Evolutionary conservation across 2,888 invertebrate genomes (phyloP).

Genomic region (Pimpla rufipes): DNA sequence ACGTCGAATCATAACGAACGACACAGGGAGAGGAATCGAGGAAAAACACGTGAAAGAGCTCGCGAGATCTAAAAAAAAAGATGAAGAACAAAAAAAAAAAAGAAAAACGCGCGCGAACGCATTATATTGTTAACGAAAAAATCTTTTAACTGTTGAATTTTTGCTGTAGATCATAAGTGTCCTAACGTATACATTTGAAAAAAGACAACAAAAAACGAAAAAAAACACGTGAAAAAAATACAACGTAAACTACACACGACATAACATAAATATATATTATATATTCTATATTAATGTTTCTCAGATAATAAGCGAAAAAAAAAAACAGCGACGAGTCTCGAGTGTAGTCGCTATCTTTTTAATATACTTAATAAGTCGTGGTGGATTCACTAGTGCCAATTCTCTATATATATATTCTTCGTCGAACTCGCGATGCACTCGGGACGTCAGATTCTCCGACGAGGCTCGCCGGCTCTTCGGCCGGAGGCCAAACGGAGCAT

Average conservation of each 20-base stretch:
- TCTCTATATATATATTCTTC: conserved; percentile 66
- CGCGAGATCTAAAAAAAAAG: conserved; percentile 15
- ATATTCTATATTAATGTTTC: conserved; percentile 84
- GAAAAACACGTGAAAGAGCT: conserved; percentile 14
- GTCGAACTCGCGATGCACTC: conserved; percentile 63
- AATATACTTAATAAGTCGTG: conserved; percentile 69
- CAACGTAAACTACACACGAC: conserved; percentile 61
- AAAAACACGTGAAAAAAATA: neutral
- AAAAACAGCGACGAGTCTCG: conserved; percentile 65
- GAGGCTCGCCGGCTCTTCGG: conserved; percentile 33
- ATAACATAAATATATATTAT: conserved; percentile 71
- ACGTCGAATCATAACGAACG: conserved; percentile 46
- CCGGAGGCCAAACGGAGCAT: neutral
- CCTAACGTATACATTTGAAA: conserved; percentile 82
- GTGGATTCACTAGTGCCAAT: conserved; percentile 72
- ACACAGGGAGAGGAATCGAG: conserved; percentile 22
- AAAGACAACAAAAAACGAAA: conserved; percentile 40
- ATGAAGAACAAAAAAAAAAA: too few relatives aligned
- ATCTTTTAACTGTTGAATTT: conserved; percentile 84
- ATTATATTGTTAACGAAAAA: conserved; percentile 73
- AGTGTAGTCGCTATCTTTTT: conserved; percentile 70
- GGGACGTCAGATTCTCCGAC: conserved; percentile 52
- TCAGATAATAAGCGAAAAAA: conserved; percentile 74
- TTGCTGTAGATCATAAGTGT: conserved; percentile 84
- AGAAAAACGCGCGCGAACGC: conserved; percentile 49